Percentiles rank a stretch among this genome's conserved stretches.
phyloP scores from a whole-genome alignment of 2,888 invertebrate species.

The Diaprepes abbreviatus region DNA sequence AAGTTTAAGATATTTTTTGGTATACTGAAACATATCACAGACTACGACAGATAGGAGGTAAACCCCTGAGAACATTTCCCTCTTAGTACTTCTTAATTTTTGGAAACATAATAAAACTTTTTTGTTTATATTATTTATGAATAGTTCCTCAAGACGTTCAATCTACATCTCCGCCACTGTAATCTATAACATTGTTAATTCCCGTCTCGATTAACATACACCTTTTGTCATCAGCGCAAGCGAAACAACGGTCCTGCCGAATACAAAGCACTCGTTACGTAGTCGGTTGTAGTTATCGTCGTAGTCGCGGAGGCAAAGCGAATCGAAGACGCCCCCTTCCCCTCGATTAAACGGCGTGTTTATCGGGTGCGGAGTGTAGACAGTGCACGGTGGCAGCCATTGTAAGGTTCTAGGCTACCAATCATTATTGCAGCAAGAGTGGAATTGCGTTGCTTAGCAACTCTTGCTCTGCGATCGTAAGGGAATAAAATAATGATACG shows the following conservation, averaged over 20 bases:
- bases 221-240: constrained; percentile 37
- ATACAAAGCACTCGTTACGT: constrained; percentile 43
- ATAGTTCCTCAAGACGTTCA: too few species aligned
- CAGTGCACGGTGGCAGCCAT: constrained; percentile 64
- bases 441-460: constrained; percentile 68
- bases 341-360: constrained; percentile 62
- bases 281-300: constrained; percentile 29
- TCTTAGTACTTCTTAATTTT: too few species aligned
- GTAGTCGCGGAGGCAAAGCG: constrained; percentile 31
- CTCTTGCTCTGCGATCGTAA: constrained; percentile 51
- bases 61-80: too few species aligned
- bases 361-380: constrained; percentile 63
- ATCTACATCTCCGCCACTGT: constrained; percentile 28
- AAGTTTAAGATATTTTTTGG: too few species aligned
- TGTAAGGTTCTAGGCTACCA: constrained; percentile 67
- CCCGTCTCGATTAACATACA: constrained; percentile 36
- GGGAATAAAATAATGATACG: constrained; percentile 27
- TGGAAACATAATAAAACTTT: too few species aligned
- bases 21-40: too few species aligned
- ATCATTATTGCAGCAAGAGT: constrained; percentile 68
- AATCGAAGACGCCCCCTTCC: constrained; percentile 44
- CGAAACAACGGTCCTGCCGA: constrained; percentile 33
- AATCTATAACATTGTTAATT: constrained; percentile 25
- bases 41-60: too few species aligned
- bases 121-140: too few species aligned